These are phyloP conservation scores for Drosophila percnosoma DNA, from an alignment of 2,888 invertebrate species.

Conservation along the genomic window DNA sequence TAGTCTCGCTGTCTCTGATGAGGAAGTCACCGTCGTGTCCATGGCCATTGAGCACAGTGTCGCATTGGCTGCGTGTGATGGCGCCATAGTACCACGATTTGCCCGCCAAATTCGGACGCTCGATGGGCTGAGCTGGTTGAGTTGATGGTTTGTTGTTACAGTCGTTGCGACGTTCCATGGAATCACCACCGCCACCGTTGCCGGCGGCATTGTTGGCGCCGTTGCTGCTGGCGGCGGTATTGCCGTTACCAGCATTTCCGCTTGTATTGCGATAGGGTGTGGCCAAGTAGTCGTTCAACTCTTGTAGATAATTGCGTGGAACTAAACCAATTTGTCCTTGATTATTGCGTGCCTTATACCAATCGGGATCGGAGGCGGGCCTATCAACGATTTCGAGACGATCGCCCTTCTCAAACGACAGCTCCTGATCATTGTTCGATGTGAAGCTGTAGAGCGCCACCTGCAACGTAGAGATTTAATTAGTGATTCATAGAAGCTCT, in stretches of 20 bases:
- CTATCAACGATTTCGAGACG: conserved; percentile 97
- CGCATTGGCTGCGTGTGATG: conserved; percentile 98
- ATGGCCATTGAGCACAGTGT: conserved; percentile 96
- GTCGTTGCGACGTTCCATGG: conserved; percentile 85
- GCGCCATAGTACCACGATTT: conserved; percentile 99
- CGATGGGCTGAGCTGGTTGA: conserved; percentile 84
- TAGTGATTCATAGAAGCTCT: neutral
- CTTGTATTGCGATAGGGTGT: conserved; percentile 89
- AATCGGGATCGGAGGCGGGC: conserved; percentile 98
- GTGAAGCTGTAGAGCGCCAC: conserved; percentile 97
- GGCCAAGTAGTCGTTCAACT: conserved; percentile 94
- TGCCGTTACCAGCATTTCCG: conserved; percentile 80
- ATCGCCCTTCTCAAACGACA: conserved; percentile 98
- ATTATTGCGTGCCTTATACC: conserved; percentile 97
- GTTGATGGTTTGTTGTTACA: conserved; percentile 83
- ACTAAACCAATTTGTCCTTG: conserved; percentile 97
- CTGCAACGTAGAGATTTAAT: conserved; percentile 73
- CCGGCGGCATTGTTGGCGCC: conserved; percentile 72
- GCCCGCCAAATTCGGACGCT: conserved; percentile 90
- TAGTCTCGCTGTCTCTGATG: conserved; percentile 99
- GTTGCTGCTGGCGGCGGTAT: conserved; percentile 81
- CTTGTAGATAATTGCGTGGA: conserved; percentile 97
- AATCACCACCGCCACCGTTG: conserved; percentile 85
- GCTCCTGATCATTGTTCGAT: conserved; percentile 97
- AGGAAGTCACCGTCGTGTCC: conserved; percentile 99